Evolutionary conservation across 2,888 invertebrate species (phyloP).

Genomic region (Eristalinus aeneus): DNA sequence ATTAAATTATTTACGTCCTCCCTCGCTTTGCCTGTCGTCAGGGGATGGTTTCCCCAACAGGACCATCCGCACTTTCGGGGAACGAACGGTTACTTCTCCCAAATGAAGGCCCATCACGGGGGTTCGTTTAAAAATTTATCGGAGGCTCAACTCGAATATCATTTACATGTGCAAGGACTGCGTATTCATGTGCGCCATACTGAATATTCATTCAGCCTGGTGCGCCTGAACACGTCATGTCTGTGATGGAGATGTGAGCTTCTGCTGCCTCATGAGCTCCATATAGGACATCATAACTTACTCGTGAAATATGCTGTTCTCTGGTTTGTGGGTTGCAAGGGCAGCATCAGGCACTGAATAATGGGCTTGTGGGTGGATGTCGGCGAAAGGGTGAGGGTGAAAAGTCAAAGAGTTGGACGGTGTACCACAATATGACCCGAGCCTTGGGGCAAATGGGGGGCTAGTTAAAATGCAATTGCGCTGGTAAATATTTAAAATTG

Average conservation of each 20-base stretch:
- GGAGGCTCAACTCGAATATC: not conserved
- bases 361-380: not conserved
- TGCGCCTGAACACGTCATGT: not conserved
- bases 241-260: not conserved
- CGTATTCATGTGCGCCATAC: not conserved
- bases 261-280: not conserved
- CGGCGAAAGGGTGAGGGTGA: not conserved
- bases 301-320: not conserved
- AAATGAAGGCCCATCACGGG: not conserved
- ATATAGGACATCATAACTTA: not conserved
- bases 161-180: not conserved
- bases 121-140: not conserved
- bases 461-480: not conserved
- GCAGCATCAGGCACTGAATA: not conserved
- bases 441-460: not conserved
- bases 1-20: slow-evolving; percentile 57
- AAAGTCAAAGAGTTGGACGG: not conserved
- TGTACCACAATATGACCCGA: too few relatives aligned
- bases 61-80: not conserved
- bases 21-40: slow-evolving; percentile 2
- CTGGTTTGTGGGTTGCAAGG: not conserved
- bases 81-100: not conserved
- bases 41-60: not conserved
- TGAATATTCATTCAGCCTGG: slow-evolving; percentile 27
- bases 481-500: not conserved